These are phyloP conservation scores for Diogma glabrata DNA, from an alignment of 2,888 invertebrate genomes.

Conservation along the genomic window DNA sequence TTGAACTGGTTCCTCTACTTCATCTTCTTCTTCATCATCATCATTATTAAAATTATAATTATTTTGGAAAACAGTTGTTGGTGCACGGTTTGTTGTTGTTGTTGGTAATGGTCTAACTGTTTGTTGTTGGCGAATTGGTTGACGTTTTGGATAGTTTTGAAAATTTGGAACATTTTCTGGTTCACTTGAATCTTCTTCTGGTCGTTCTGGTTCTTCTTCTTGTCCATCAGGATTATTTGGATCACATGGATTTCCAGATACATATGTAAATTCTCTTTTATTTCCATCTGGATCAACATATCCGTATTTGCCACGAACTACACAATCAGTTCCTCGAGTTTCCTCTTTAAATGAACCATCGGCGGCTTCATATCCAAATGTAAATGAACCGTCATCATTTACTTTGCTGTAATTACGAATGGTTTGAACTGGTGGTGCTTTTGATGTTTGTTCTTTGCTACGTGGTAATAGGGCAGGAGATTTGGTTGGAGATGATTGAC, in stretches of 20 bases:
- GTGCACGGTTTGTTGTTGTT: slow-evolving; percentile 41
- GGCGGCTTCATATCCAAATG: slow-evolving; percentile 60
- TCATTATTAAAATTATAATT: slow-evolving; percentile 39
- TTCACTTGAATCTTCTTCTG: slow-evolving; percentile 45
- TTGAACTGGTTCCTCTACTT: slow-evolving; percentile 45
- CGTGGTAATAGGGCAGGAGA: slow-evolving; percentile 34
- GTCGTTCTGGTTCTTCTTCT: slow-evolving; percentile 38
- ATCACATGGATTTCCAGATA: slow-evolving; percentile 75
- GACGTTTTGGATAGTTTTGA: slow-evolving; percentile 48
- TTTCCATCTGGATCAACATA: slow-evolving; percentile 80
- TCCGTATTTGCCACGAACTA: slow-evolving; percentile 77
- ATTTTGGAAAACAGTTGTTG: slow-evolving; percentile 61
- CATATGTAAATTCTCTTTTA: slow-evolving; percentile 75
- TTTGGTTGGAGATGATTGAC: slow-evolving; percentile 22
- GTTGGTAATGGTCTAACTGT: slow-evolving; percentile 35
- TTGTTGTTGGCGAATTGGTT: slow-evolving; percentile 33
- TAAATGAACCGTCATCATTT: slow-evolving; percentile 48
- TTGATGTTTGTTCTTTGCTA: slow-evolving; percentile 45
- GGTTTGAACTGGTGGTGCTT: slow-evolving; percentile 67
- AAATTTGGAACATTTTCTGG: slow-evolving; percentile 44
- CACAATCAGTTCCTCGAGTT: slow-evolving; percentile 73
- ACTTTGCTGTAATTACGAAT: slow-evolving; percentile 73
- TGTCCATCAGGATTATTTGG: slow-evolving; percentile 64
- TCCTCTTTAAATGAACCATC: slow-evolving; percentile 82
- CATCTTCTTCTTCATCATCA: slow-evolving; percentile 46